Evolutionary conservation across 2,797 vertebrate genomes (phyloP), one percentile per base, ranked within the genome.

Genomic region (Spondyliosoma cantharus): DNA sequence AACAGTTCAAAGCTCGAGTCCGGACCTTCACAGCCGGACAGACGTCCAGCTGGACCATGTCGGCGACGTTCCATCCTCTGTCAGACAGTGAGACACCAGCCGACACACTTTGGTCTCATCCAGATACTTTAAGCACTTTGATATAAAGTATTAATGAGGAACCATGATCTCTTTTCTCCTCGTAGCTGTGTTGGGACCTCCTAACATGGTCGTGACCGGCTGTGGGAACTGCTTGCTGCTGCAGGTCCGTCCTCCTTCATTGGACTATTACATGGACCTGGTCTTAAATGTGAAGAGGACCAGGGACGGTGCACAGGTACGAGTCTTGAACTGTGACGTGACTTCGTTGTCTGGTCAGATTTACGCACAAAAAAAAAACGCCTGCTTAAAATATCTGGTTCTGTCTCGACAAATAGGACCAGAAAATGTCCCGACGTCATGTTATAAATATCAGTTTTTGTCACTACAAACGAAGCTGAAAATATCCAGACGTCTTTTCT

Each of bases 161-260:
- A 13, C n/a, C 20, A 8, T 20, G 19, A 49, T 11, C 19, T 24
- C 25, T 59, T 63, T 8, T 37, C 9, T 43, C 58, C 57, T 59
- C 14, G 9, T 17, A 95, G 94, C 93, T 3, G 80, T 91, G 46
- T 19, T 93, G 42, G 92, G 90, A 22, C 90, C 94, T 68, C 92
- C 90, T 0, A 57, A 62, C 1, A 53, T 94, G 32, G 81, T 67
- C 0, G 60, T 93, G 48, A 90, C 89, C 0, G 94, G 93, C 49
- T 95, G 94, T 78, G 93, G 94, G 48, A 92, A 87, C 86, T 94
- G 94, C 73, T 68, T 95, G 74, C 27, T 86, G 4, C 85, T 95
- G 67, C 81, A 75, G 59, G 43, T 95, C 78, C 69, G 24, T 45
- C 37, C 49, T 49, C 87, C 89, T 8, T 1, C 37, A 8, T 32